Base-by-base conservation (phyloP, 2,888 invertebrate species). In the Eupithecia exiguata region DNA sequence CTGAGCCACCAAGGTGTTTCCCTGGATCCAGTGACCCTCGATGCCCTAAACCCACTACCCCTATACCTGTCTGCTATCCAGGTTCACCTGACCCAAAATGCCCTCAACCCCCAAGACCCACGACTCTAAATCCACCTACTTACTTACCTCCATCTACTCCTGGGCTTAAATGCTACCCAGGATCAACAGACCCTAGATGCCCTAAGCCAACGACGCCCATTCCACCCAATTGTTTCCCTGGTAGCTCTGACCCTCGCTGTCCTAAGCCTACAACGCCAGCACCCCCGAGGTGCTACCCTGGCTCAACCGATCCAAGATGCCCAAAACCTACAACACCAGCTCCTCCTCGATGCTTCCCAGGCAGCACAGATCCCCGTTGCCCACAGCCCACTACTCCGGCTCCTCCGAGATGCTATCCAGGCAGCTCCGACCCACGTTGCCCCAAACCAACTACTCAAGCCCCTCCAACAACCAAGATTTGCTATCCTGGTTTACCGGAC, bases 91-190 rank as follows among this genome's bases (percentile, higher is more conserved):
- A 88, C 14, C 76, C 81, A 0, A 74, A 84, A 0, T 89, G 89
- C 66, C 89, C 88, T 0, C 84, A 81, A 65, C 84, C 84, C 0
- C 88, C 88, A 0, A 84, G 81, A 61, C 84, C 84, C 0, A 84
- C 87, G 0, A 83, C 87, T 0, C 89, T 3, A 82, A 82, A 81
- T 84, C 86, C 18, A 84, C 62, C 88, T 0, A 84, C 82, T 63
- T 63, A 5, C 84, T 86, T 6, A 80, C 77, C 1, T 81, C 84
- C 65, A 12, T n/a, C 65, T 5, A n/a, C 38, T 12, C 9, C 36
- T 36, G 35, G n/a, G 0, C 84, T 83, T 5, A 79, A 79, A 53
- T 90, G 91, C 72, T 90, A 84, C 82, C 92, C 91, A 4, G 91
- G 91, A 25, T 85, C 82, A 5, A 80, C 75, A 2, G 91, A 92